A percentile compares a stretch with the other conserved stretches of the same genome.
Evolutionary conservation across 2,797 vertebrate genomes (phyloP).

Genomic region (Fistularia tabacaria): DNA sequence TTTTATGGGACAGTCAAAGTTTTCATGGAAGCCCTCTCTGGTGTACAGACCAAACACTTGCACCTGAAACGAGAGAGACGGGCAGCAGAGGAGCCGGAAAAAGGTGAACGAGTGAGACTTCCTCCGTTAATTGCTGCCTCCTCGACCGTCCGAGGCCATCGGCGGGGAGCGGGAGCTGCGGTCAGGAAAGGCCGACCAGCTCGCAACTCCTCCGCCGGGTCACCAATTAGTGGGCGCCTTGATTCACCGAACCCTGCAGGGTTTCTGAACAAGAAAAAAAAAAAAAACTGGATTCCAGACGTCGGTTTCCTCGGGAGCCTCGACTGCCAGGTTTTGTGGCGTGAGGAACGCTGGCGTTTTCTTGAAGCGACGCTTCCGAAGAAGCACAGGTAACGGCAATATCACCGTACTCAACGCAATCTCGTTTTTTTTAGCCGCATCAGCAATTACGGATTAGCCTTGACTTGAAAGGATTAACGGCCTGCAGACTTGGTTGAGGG

Average conservation of each 20-base stretch:
- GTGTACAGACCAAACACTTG: constrained; percentile 96
- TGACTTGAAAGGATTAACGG: constrained; percentile 70
- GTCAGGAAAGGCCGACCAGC: constrained; percentile 61
- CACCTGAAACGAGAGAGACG: constrained; percentile 76
- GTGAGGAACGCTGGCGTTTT: constrained; percentile 44
- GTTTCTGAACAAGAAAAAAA: constrained; percentile 50
- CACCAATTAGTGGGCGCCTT: constrained; percentile 77
- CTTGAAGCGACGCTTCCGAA: constrained; percentile 21
- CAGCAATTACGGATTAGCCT: constrained; percentile 61
- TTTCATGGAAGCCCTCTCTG: constrained; percentile 94
- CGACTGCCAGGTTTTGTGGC: constrained; percentile 56
- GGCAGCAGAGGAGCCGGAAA: constrained; percentile 27
- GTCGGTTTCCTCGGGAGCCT: constrained; percentile 52
- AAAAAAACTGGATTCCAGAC: constrained; percentile 47
- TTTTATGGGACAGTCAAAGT: constrained; percentile 97
- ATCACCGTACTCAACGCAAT: constrained; percentile 45
- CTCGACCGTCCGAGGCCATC: constrained; percentile 61
- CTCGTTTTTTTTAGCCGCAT: constrained; percentile 37
- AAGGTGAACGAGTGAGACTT: constrained; percentile 60
- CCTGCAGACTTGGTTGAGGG: constrained; percentile 58
- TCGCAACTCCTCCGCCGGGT: constrained; percentile 64
- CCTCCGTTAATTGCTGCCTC: constrained; percentile 71
- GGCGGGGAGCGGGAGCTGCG: constrained; percentile 52
- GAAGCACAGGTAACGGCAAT: constrained; percentile 28
- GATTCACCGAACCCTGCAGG: constrained; percentile 68